phyloP scores from a whole-genome alignment of 2,797 vertebrate species.

The Loriculus beryllinus region DNA sequence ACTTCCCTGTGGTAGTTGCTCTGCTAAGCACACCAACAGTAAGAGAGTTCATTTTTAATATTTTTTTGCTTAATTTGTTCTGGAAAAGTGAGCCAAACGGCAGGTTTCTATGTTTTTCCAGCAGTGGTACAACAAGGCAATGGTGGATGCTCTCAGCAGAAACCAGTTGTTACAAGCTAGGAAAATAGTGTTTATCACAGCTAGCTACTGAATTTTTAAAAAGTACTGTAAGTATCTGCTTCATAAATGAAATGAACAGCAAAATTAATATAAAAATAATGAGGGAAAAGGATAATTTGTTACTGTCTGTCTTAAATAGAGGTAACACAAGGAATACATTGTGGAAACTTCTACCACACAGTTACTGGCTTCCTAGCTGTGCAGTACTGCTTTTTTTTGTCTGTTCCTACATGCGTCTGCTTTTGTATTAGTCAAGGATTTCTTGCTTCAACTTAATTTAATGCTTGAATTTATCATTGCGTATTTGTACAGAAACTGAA shows the following conservation, averaged over 20 bases:
- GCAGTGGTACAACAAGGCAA: neutral
- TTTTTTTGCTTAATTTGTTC: neutral
- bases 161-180: neutral
- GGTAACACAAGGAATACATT: neutral
- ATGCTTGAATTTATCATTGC: neutral
- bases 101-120: neutral
- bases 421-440: neutral
- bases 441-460: neutral
- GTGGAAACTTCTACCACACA: neutral
- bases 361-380: neutral
- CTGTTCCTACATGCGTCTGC: neutral
- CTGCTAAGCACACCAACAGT: neutral
- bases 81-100: neutral
- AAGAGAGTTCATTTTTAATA: neutral
- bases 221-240: neutral
- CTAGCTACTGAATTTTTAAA: neutral
- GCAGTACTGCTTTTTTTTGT: neutral
- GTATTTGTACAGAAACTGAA: neutral
- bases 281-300: neutral
- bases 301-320: neutral
- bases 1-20: neutral
- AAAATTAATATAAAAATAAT: neutral
- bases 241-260: constrained; percentile 1
- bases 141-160: neutral
- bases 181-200: neutral